phyloP scores from a whole-genome alignment of 2,113 vertebrate species.

The Setophaga petechia region DNA sequence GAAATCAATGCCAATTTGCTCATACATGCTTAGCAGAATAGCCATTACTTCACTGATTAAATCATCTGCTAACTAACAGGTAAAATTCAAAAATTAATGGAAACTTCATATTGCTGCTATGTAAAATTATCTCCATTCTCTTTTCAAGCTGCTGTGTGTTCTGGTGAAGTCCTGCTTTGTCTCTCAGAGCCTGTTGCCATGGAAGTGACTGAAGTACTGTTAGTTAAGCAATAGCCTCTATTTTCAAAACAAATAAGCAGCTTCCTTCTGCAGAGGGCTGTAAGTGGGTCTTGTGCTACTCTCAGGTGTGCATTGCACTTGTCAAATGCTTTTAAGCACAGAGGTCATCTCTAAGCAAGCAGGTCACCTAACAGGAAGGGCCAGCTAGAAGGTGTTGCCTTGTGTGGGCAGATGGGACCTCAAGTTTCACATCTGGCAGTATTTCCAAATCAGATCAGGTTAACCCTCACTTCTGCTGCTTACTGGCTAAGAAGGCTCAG shows the following conservation, averaged over 20 bases:
- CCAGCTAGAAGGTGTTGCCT: not conserved
- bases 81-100: slow-evolving; percentile 3
- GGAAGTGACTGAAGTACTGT: slow-evolving; percentile 39
- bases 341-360: not conserved
- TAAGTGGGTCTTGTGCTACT: not conserved
- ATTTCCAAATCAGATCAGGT: not conserved
- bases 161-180: not conserved
- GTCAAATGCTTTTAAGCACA: not conserved
- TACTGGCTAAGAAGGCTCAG: not conserved
- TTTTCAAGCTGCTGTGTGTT: not conserved
- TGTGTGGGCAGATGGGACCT: not conserved
- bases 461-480: not conserved
- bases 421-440: not conserved
- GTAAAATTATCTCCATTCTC: not conserved
- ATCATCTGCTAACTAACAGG: not conserved
- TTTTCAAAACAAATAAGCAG: slow-evolving; percentile 50
- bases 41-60: slow-evolving; percentile 7
- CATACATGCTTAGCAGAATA: not conserved
- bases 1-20: not conserved
- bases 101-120: not conserved
- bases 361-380: slow-evolving; percentile 1
- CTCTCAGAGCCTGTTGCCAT: slow-evolving; percentile 42
- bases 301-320: not conserved
- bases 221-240: slow-evolving; percentile 22
- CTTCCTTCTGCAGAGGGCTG: not conserved